Evolutionary conservation across 1,140 invertebrate species (phyloP).

Genomic region (Harlomillsia oculata): DNA sequence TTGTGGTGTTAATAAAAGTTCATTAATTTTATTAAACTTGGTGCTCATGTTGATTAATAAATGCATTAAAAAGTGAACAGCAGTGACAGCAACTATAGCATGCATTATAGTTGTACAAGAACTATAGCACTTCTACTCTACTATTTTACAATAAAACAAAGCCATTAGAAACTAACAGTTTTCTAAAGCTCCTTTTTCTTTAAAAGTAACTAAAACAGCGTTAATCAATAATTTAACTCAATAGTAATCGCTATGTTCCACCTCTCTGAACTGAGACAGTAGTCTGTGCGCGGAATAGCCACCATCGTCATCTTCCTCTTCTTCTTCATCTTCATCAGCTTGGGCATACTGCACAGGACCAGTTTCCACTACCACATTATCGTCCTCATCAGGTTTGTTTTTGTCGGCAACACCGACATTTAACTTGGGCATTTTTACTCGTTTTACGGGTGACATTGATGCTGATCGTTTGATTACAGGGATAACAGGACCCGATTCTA

Average conservation of each 20-base stretch:
- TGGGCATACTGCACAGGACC: conserved; percentile 18
- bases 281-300: conserved; percentile 44
- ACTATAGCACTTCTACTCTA: too few relatives aligned
- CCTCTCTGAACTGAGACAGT: conserved; percentile 42
- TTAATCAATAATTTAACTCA: background rate
- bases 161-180: too few relatives aligned
- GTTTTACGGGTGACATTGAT: background rate
- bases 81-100: too few relatives aligned
- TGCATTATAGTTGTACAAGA: too few relatives aligned
- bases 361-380: conserved; percentile 19
- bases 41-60: too few relatives aligned
- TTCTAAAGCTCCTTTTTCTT: too few relatives aligned
- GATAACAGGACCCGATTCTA: conserved; percentile 36
- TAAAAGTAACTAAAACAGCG: background rate
- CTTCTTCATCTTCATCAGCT: conserved; percentile 38
- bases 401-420: background rate
- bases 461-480: conserved; percentile 20
- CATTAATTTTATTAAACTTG: too few relatives aligned
- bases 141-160: too few relatives aligned
- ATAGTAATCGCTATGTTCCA: conserved; percentile 37
- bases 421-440: background rate
- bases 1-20: too few relatives aligned
- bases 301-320: conserved; percentile 40
- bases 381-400: conserved; percentile 4
- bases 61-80: too few relatives aligned